Evolutionary conservation across 2,113 vertebrate genomes (phyloP), one percentile per base, ranked within the genome.

Genomic region (Hypanus sabinus): DNA sequence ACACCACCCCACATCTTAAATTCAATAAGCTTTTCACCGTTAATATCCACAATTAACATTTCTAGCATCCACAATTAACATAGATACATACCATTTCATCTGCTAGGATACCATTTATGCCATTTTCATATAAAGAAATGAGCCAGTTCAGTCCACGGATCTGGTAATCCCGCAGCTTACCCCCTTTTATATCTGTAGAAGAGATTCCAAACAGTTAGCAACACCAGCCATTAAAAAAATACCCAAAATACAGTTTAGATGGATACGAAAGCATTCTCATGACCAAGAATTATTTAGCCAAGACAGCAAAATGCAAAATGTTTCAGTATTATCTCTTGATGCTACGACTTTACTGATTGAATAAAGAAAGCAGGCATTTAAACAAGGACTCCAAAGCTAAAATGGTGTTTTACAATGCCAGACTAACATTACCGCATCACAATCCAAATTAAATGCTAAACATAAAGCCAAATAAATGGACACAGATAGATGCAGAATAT

Each of bases 91-190:
- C 99, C 99, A 99, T 99, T 97, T 99, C 99, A 96, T 99, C 99
- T 77, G 99, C 99, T 2, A 99, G 97, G 95, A 99, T 99, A 11
- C 99, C 99, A 94, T 99, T 99, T 96, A 99, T 99, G 95, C 99
- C 99, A 65, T 99, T 99, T 94, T 99, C 99, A 95, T 99, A 99
- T n/a, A 99, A 96, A 93, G 99, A 99, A 96, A 99, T 99, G 77
- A 99, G 98, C 99, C 99, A 99, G 96, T 99, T 99, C 95, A 99
- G 85, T 94, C 99, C 99, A 95, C 99, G 98, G 94, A 99, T 95
- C 95, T 99, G 99, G 95, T 99, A 99, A 96, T 99, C 99, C 94
- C 99, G 97, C 95, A 99, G 96, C 95, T 98, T 99, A 80, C 99
- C 99, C 94, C 96, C 94, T 95, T 99, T 99, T 70, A 99, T 97